These are phyloP conservation scores for Pteronotus mesoamericanus DNA, from an alignment of 2,797 vertebrate species.

Conservation along the genomic window DNA sequence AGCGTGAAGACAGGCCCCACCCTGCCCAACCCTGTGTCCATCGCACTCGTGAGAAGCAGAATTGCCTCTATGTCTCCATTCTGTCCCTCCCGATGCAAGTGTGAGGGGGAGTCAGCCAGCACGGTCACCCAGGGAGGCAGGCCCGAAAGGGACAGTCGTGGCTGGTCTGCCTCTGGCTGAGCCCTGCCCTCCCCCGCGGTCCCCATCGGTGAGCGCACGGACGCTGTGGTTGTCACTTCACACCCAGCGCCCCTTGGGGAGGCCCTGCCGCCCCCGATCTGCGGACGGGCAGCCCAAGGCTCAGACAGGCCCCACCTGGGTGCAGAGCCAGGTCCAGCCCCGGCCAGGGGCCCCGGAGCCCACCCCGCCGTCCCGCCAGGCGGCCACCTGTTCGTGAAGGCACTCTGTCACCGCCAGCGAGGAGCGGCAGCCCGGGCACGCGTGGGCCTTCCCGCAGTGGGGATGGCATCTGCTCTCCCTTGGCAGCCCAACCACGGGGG, in stretches of 20 bases:
- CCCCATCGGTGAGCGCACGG: fast-evolving
- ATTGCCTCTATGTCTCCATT: not conserved
- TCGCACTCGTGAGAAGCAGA: fast-evolving
- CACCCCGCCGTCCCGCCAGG: fast-evolving
- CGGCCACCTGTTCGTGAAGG: fast-evolving
- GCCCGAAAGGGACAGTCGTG: too few relatives aligned
- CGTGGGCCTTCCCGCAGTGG: not conserved
- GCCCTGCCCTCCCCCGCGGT: not conserved
- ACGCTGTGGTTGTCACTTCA: not conserved
- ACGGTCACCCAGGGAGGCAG: fast-evolving
- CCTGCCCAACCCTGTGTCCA: not conserved
- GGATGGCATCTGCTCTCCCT: not conserved
- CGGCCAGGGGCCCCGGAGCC: too few relatives aligned
- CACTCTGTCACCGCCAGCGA: not conserved
- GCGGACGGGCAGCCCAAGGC: not conserved
- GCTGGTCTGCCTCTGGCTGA: not conserved
- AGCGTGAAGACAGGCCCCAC: not conserved
- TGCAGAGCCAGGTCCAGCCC: not conserved
- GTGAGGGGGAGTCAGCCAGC: not conserved
- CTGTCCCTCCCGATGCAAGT: too few relatives aligned
- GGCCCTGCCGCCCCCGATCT: not conserved
- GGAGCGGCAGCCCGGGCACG: fast-evolving
- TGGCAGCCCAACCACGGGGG: not conserved
- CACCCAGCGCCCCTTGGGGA: fast-evolving
- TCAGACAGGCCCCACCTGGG: not conserved